phyloP scores from a whole-genome alignment of 2,888 invertebrate species.

The Caprella mutica region DNA sequence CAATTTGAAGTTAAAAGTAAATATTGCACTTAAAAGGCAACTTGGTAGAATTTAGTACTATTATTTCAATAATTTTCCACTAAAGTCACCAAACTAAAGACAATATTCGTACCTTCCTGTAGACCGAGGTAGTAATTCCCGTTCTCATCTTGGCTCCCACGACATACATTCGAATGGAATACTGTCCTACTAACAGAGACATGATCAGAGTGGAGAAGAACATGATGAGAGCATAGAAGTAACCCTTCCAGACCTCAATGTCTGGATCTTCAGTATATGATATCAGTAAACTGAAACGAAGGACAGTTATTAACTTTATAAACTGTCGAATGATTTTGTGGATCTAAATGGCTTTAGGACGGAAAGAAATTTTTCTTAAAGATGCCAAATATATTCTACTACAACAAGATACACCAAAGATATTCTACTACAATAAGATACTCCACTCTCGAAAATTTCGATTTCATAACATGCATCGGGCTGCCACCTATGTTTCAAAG shows the following conservation, averaged over 20 bases:
- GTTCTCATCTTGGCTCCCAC: conserved; percentile 81
- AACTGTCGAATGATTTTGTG: background rate
- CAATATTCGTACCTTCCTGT: conserved; percentile 63
- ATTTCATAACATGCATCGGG: too few species aligned
- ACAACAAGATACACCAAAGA: too few species aligned
- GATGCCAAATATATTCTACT: background rate
- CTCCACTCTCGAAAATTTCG: too few species aligned
- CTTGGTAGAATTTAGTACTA: too few species aligned
- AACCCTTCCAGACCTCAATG: conserved; percentile 71
- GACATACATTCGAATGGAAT: conserved; percentile 80
- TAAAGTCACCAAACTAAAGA: too few species aligned
- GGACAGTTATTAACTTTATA: background rate
- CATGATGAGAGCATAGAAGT: conserved; percentile 63
- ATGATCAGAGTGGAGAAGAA: conserved; percentile 63
- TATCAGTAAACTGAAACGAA: conserved; percentile 47
- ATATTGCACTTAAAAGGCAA: too few species aligned
- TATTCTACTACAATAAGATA: too few species aligned
- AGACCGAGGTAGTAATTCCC: conserved; percentile 76
- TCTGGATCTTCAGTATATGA: conserved; percentile 51
- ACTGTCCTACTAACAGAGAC: conserved; percentile 73
- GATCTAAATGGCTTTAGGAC: background rate
- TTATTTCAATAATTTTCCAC: too few species aligned
- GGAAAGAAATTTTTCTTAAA: conserved; percentile 5
- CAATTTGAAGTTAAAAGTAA: too few species aligned
- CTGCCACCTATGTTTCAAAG: too few species aligned